phyloP scores from a whole-genome alignment of 37 sponge, comb jelly and placozoan genomes.

The Chondrilla cf. caribensis region DNA sequence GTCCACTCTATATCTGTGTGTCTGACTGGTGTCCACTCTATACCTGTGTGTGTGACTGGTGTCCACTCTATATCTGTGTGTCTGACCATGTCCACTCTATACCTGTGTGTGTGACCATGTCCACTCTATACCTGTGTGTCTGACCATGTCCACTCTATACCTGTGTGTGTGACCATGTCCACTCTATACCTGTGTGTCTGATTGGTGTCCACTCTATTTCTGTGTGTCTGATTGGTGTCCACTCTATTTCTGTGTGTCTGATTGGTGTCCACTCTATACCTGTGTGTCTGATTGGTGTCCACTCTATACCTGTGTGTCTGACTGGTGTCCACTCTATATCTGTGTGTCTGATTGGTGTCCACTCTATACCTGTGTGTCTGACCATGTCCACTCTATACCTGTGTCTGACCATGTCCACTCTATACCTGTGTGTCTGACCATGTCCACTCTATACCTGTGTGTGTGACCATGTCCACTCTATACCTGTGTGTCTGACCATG shows the following conservation, averaged over 20 bases:
- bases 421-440: background rate
- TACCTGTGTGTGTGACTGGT: background rate
- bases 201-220: too few species aligned
- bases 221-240: slow-evolving; percentile 10
- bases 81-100: too few species aligned
- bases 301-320: background rate
- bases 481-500: too few species aligned
- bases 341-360: background rate
- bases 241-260: slow-evolving; percentile 11
- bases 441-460: background rate
- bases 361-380: background rate
- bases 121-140: too few species aligned
- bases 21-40: background rate
- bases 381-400: background rate
- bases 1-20: background rate
- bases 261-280: too few species aligned
- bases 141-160: too few species aligned
- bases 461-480: too few species aligned
- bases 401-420: background rate
- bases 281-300: slow-evolving; percentile 26
- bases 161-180: too few species aligned
- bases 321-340: background rate
- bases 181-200: too few species aligned
- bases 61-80: background rate
- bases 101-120: too few species aligned